Evolutionary conservation across 2,797 vertebrate genomes (phyloP).

Genomic region (Valencia hispanica): DNA sequence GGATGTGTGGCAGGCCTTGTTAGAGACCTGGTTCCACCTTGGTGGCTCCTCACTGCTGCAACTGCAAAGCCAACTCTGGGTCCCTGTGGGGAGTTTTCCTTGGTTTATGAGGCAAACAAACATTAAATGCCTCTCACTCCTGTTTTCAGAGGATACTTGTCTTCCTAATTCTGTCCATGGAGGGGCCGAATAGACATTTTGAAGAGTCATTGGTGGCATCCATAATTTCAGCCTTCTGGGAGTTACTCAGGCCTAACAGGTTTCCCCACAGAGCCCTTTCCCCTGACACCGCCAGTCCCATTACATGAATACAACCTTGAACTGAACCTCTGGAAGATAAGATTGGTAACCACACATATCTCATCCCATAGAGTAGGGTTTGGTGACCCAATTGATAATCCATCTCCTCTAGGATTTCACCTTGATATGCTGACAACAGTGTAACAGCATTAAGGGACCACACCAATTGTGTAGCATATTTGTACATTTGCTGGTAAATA

Average conservation of each 20-base stretch:
- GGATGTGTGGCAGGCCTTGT: too few species aligned
- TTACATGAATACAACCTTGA: not conserved
- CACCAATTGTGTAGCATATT: not conserved
- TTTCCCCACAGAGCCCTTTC: not conserved
- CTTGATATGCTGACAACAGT: constrained; percentile 1
- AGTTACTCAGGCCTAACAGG: not conserved
- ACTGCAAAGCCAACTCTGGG: not conserved
- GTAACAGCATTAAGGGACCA: constrained; percentile 1
- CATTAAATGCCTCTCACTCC: not conserved
- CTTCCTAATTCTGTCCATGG: not conserved
- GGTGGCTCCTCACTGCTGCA: not conserved
- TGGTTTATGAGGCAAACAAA: not conserved
- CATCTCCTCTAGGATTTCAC: constrained; percentile 3
- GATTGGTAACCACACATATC: not conserved
- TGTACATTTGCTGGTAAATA: not conserved
- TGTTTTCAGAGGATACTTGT: not conserved
- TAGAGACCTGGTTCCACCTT: not conserved
- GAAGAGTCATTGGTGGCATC: not conserved
- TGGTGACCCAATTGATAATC: not conserved
- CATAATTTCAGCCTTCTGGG: not conserved
- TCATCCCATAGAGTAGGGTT: not conserved
- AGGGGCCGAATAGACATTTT: not conserved
- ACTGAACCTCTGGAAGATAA: not conserved
- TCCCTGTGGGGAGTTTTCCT: too few species aligned
- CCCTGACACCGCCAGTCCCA: not conserved